These are phyloP conservation scores for Malurus splendens DNA, from an alignment of 2,797 vertebrate species.

Conservation along the genomic window DNA sequence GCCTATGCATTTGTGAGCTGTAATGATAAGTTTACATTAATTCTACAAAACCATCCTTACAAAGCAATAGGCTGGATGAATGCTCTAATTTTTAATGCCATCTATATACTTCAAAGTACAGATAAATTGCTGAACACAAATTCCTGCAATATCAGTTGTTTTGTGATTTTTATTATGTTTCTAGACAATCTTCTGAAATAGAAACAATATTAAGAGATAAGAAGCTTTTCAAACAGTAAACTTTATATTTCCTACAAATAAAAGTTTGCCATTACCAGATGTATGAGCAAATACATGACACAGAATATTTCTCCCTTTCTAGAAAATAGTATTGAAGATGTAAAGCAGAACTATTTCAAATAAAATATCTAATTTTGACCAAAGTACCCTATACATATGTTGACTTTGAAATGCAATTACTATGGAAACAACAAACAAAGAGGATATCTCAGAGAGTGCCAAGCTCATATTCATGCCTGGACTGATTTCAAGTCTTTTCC, in stretches of 20 bases:
- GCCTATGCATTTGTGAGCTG: not conserved
- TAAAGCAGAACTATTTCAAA: not conserved
- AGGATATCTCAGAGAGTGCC: not conserved
- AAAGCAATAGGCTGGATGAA: not conserved
- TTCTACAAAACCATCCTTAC: not conserved
- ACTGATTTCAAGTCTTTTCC: slow-evolving; percentile 7
- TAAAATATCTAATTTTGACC: not conserved
- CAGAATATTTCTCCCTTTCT: not conserved
- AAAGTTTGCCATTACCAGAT: not conserved
- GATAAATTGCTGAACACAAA: not conserved
- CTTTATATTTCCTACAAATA: not conserved
- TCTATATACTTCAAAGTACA: not conserved
- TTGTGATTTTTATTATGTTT: not conserved
- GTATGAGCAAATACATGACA: not conserved
- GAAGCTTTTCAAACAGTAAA: not conserved
- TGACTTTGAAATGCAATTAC: slow-evolving; percentile 20
- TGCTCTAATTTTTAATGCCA: not conserved
- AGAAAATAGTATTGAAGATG: not conserved
- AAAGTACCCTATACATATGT: not conserved
- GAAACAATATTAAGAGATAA: not conserved
- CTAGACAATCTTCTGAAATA: not conserved
- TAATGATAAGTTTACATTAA: not conserved
- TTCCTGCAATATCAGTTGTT: not conserved
- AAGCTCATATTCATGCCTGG: slow-evolving; percentile 14
- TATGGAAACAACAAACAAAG: slow-evolving; percentile 58